phyloP scores from a whole-genome alignment of 2,888 invertebrate species.

The Meganola albula region DNA sequence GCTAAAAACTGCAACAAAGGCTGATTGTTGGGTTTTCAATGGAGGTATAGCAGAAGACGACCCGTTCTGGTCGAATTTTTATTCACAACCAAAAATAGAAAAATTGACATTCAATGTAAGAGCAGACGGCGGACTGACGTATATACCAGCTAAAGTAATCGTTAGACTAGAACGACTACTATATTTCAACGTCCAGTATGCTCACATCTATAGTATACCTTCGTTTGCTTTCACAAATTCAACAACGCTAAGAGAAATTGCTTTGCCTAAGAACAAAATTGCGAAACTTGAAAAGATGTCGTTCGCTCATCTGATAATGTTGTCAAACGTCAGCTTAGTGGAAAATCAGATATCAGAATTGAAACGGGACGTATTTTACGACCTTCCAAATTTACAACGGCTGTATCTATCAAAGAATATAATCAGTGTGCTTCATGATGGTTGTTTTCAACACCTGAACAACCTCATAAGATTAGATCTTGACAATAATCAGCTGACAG shows the following conservation, averaged over 20 bases:
- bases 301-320: slow-evolving; percentile 84
- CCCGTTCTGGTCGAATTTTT: slow-evolving; percentile 85
- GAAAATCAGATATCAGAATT: slow-evolving; percentile 87
- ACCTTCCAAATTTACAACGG: slow-evolving; percentile 83
- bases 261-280: slow-evolving; percentile 84
- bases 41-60: slow-evolving; percentile 83
- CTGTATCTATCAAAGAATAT: slow-evolving; percentile 91
- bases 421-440: slow-evolving; percentile 89
- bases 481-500: slow-evolving; percentile 85
- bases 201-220: slow-evolving; percentile 82
- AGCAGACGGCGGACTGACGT: slow-evolving; percentile 82
- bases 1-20: slow-evolving; percentile 79
- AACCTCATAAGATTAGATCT: slow-evolving; percentile 88
- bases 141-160: slow-evolving; percentile 84
- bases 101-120: slow-evolving; percentile 84
- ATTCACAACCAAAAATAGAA: slow-evolving; percentile 83
- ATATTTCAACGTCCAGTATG: slow-evolving; percentile 84
- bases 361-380: slow-evolving; percentile 85
- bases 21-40: slow-evolving; percentile 87
- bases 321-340: slow-evolving; percentile 83
- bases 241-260: slow-evolving; percentile 81
- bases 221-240: slow-evolving; percentile 87
- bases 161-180: slow-evolving; percentile 81
- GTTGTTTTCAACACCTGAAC: slow-evolving; percentile 85
- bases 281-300: slow-evolving; percentile 82